A percentile compares a stretch with the other conserved stretches of the same genome.
phyloP scores from a whole-genome alignment of 2,797 vertebrate species.

The Crocodylus rhombifer region DNA sequence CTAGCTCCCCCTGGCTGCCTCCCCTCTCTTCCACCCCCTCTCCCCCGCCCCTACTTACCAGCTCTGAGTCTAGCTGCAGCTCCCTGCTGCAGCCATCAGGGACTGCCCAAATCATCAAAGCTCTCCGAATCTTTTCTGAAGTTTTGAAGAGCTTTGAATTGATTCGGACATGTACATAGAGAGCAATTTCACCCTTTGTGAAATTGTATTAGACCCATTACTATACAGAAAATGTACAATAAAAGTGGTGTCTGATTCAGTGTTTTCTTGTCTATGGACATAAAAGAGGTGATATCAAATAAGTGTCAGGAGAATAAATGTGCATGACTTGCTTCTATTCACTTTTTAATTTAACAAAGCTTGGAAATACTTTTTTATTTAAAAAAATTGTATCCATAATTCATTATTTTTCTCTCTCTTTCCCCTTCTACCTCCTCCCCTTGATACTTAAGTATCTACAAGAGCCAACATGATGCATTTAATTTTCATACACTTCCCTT shows the following conservation, averaged over 20 bases:
- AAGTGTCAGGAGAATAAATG: slow-evolving; percentile 45
- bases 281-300: slow-evolving; percentile 14
- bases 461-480: slow-evolving; percentile 60
- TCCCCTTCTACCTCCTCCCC: slow-evolving; percentile 31
- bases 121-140: too few relatives aligned
- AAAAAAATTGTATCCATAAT: not conserved
- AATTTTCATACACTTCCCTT: slow-evolving; percentile 66
- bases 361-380: not conserved
- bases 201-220: not conserved
- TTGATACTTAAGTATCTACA: slow-evolving; percentile 60
- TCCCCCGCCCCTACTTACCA: too few relatives aligned
- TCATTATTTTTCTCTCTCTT: slow-evolving; percentile 49
- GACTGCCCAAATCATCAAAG: too few relatives aligned
- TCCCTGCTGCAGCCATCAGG: too few relatives aligned
- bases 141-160: too few relatives aligned
- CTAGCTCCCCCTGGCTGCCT: too few relatives aligned
- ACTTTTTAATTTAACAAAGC: slow-evolving; percentile 40
- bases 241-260: not conserved
- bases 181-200: not conserved
- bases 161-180: too few relatives aligned
- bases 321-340: slow-evolving; percentile 53
- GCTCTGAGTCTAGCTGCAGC: too few relatives aligned
- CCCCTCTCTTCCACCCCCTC: too few relatives aligned
- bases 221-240: not conserved
- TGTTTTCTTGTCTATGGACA: slow-evolving; percentile 9